These are phyloP conservation scores for Sander vitreus DNA, from an alignment of 2,113 vertebrate genomes.

Conservation along the genomic window DNA sequence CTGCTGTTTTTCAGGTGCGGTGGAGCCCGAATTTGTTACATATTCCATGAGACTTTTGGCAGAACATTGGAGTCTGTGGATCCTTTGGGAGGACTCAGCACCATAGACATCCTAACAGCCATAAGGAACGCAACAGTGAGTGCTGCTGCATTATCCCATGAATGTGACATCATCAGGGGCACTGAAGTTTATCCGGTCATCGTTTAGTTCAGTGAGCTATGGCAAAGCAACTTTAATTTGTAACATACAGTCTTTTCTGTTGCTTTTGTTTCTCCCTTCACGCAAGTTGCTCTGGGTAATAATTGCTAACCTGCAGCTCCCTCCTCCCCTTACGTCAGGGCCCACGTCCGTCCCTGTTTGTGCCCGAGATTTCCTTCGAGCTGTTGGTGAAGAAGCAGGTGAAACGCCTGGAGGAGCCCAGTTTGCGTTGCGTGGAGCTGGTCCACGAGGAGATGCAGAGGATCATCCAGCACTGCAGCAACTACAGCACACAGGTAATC, in stretches of 20 bases:
- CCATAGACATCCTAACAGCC: conserved; percentile 97
- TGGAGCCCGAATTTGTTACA: conserved; percentile 98
- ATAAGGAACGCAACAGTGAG: conserved; percentile 98
- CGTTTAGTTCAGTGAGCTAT: not conserved
- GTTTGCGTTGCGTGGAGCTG: conserved; percentile 96
- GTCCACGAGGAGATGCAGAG: conserved; percentile 99
- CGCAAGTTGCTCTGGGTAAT: not conserved
- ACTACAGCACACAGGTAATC: conserved; percentile 97
- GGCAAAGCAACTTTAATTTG: conserved; percentile 8
- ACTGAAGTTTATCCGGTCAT: conserved; percentile 2
- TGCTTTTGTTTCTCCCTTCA: not conserved
- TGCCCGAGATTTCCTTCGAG: conserved; percentile 98
- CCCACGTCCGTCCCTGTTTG: conserved; percentile 96
- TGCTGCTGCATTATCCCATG: conserved; percentile 10
- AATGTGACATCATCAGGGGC: conserved; percentile 3
- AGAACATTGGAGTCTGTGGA: conserved; percentile 98
- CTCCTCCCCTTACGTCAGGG: conserved; percentile 81
- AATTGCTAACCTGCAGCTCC: not conserved
- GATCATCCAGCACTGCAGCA: conserved; percentile 99
- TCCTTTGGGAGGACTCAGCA: conserved; percentile 96
- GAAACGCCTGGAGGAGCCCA: conserved; percentile 97
- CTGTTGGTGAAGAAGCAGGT: conserved; percentile 98
- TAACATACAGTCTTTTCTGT: not conserved
- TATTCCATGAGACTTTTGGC: conserved; percentile 99
- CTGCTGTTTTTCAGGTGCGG: conserved; percentile 90